Base-by-base conservation (phyloP, 2,888 invertebrate species). In the Heliconius charithonia region DNA sequence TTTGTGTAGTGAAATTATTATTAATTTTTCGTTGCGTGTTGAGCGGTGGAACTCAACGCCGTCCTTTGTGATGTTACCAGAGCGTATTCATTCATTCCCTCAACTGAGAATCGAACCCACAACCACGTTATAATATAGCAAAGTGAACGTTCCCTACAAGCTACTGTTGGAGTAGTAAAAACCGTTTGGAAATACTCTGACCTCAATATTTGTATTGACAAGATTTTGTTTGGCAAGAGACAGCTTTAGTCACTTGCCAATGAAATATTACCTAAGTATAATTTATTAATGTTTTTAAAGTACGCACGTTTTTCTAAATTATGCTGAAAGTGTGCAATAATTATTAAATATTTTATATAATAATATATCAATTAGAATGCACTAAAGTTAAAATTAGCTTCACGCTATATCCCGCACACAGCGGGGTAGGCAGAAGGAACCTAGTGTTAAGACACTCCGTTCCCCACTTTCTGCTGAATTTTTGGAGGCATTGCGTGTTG, bases 131-230 rank as follows among this genome's bases (percentile, higher is more conserved):
- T 29, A 63, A 27, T 12, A 59, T n/a, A 59, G n/a, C n/a, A 27
- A 27, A 74, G 74, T 74, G 74, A 74, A 74, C 19, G 74, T 37
- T 63, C 63, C 74, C 27, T 27, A n/a, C 37, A 63, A 63, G 62
- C 37, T 56, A 71, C 71, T 41, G 77, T 78, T 81, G 77, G 80
- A 82, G 82, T 77, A 71, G 77, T 67, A 63, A 80, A 79, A 80
- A 74, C 67, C 10, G 67, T 81, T 83, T 76, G 81, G 83, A 82
- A 81, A 85, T 80, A 82, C 72, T 79, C 56, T 83, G 80, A 84
- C 85, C 84, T 79, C 77, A 73, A 81, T 81, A 75, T 65, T 73
- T 78, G 78, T 69, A 80, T 79, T 76, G 65, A 63, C 63, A 59
- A 77, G 7, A 27, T 25, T 63, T 27, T 74, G 80, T 63, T 63